A percentile compares a stretch with the other conserved stretches of the same genome.
These are phyloP conservation scores for Ommatoiulus sabulosus DNA, from an alignment of 2,888 invertebrate species.

Conservation along the genomic window DNA sequence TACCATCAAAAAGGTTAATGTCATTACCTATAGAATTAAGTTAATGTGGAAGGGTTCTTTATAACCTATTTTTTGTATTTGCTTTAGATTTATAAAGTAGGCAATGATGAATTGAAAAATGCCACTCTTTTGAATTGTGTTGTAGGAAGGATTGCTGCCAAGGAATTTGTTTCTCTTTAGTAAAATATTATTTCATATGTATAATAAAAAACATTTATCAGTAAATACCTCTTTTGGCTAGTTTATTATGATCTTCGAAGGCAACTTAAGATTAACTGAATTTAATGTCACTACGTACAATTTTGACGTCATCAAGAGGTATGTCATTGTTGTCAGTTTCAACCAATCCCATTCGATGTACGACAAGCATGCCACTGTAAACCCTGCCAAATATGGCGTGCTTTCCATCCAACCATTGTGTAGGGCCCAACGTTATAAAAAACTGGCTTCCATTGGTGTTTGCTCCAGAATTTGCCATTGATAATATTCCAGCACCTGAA, in stretches of 20 bases:
- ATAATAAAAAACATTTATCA: background rate
- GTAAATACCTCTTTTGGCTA: background rate
- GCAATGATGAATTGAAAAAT: constrained; percentile 47
- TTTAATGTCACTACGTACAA: constrained; percentile 70
- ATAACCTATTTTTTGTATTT: background rate
- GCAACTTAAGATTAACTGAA: constrained; percentile 27
- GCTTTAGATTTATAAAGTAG: constrained; percentile 50
- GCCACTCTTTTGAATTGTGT: constrained; percentile 31
- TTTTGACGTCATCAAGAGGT: constrained; percentile 89
- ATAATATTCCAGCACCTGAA: constrained; percentile 82
- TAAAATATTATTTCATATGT: background rate
- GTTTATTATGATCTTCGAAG: background rate
- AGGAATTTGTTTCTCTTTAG: constrained; percentile 48
- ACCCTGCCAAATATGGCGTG: constrained; percentile 96
- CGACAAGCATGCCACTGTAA: constrained; percentile 87
- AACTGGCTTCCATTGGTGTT: constrained; percentile 98
- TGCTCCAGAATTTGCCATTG: constrained; percentile 99
- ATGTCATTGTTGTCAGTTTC: constrained; percentile 94
- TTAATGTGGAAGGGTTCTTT: background rate
- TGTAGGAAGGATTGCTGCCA: constrained; percentile 49
- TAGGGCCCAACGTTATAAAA: constrained; percentile 95
- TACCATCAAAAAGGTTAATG: constrained; percentile 45
- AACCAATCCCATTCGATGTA: constrained; percentile 91
- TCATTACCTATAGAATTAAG: background rate
- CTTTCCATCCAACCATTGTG: constrained; percentile 98